Conservation (phyloP, 2,113 vertebrate species). For the Rhea americana region DNA sequence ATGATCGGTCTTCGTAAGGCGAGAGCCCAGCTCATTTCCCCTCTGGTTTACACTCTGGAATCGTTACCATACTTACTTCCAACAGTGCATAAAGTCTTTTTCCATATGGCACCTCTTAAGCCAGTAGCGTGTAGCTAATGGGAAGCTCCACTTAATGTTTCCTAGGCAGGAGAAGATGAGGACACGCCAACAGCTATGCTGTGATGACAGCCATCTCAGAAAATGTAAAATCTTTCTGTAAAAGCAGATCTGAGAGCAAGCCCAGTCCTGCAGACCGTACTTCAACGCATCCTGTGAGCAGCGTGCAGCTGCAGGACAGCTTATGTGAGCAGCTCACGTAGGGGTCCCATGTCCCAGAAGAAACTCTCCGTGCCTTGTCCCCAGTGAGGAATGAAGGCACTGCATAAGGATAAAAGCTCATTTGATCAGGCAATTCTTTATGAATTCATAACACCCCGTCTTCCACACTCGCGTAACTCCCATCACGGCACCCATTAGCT, state of each 20-base stretch:
- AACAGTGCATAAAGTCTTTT: conserved; percentile 29
- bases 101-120: neutral
- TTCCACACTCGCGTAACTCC: neutral
- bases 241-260: neutral
- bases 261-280: neutral
- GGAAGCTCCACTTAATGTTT: neutral
- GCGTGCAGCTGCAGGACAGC: neutral
- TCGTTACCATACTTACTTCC: conserved; percentile 29
- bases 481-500: neutral
- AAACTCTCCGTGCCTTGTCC: neutral
- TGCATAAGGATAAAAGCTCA: neutral
- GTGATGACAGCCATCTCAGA: neutral
- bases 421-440: neutral
- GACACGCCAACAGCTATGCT: neutral
- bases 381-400: neutral
- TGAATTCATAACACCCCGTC: neutral
- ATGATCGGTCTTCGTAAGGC: neutral
- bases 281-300: rapidly evolving
- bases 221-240: neutral
- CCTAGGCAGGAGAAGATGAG: neutral
- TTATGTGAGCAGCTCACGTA: neutral
- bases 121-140: neutral
- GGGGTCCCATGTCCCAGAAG: neutral
- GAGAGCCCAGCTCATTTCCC: neutral
- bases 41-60: neutral